Evolutionary conservation across 2,797 vertebrate genomes (phyloP).

Genomic region (Thaleichthys pacificus): DNA sequence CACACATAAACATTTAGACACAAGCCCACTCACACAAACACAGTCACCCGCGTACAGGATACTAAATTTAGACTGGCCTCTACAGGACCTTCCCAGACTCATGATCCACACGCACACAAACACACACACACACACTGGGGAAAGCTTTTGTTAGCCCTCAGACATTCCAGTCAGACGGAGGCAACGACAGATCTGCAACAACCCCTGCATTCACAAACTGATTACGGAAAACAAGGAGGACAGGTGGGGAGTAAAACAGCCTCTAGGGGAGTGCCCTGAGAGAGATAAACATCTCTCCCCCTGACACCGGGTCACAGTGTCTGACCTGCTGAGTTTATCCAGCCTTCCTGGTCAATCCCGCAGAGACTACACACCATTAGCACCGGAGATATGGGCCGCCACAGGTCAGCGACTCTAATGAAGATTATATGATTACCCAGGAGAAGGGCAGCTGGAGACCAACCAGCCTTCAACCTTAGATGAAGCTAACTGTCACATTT

Average conservation of each 20-base stretch:
- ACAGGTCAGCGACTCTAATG: background rate
- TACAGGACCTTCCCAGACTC: background rate
- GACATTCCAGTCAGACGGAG: background rate
- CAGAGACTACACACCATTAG: background rate
- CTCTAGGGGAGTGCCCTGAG: background rate
- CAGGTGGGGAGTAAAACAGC: background rate
- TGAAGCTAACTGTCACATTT: no score
- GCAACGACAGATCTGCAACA: background rate
- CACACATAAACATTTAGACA: background rate
- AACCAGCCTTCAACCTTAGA: no score
- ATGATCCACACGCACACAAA: background rate
- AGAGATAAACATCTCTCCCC: background rate
- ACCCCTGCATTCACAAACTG: background rate
- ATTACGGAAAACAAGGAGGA: conserved; percentile 2
- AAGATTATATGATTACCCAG: no score
- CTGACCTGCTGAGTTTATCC: background rate
- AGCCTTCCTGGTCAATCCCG: background rate
- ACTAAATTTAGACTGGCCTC: conserved; percentile 4
- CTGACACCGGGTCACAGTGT: background rate
- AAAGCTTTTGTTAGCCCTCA: background rate
- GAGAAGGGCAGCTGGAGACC: no score
- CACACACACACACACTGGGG: background rate
- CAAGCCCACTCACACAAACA: background rate
- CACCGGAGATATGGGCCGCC: background rate
- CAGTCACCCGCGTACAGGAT: no score